A percentile compares a stretch with the other conserved stretches of the same genome.
phyloP scores from a whole-genome alignment of 2,113 vertebrate species.

The Hemiscyllium ocellatum region DNA sequence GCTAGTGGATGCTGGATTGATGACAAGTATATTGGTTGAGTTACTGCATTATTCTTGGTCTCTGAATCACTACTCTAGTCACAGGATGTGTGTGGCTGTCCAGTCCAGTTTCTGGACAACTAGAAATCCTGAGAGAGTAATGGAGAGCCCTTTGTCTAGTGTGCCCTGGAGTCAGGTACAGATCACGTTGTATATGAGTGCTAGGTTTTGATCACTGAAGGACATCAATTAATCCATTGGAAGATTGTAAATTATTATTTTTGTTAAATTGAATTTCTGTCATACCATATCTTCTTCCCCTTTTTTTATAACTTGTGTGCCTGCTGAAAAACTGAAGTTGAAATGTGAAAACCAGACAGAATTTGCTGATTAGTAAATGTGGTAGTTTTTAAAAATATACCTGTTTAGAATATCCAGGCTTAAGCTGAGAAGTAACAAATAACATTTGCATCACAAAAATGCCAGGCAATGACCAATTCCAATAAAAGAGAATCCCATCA shows the following conservation, averaged over 20 bases:
- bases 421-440: no score
- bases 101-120: no score
- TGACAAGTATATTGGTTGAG: no score
- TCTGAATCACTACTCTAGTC: no score
- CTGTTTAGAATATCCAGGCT: no score
- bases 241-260: neutral
- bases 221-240: neutral
- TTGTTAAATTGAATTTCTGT: neutral
- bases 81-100: no score
- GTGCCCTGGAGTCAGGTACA: neutral
- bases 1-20: no score
- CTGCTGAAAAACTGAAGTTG: neutral
- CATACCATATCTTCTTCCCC: neutral
- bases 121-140: neutral
- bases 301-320: neutral
- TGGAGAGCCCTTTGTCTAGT: neutral
- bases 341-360: neutral
- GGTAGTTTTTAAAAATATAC: neutral
- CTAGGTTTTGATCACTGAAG: neutral
- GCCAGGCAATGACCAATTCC: no score
- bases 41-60: no score
- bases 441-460: no score
- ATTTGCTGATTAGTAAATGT: neutral
- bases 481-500: no score
- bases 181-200: neutral